Conservation (phyloP, 2,888 invertebrate species). For the Rugalucina vietnamica region DNA sequence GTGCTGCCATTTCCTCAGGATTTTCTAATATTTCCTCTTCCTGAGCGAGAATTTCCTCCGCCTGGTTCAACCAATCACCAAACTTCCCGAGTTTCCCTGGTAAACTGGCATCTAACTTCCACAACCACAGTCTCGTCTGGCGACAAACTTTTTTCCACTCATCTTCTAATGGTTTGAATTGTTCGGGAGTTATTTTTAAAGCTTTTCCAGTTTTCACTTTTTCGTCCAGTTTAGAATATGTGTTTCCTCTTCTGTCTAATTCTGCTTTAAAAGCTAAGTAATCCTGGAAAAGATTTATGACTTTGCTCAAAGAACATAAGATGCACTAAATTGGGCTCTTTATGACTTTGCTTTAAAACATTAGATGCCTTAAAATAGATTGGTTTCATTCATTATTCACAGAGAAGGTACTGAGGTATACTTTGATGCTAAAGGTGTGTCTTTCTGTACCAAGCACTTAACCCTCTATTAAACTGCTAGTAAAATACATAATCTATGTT, state of each 20-base stretch:
- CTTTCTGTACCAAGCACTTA: too few relatives aligned
- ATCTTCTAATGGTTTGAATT: slow-evolving; percentile 93
- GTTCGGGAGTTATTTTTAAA: slow-evolving; percentile 92
- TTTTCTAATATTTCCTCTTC: slow-evolving; percentile 86
- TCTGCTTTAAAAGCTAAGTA: slow-evolving; percentile 92
- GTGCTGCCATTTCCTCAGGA: slow-evolving; percentile 87
- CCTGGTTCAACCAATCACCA: slow-evolving; percentile 95
- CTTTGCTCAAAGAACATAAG: too few relatives aligned
- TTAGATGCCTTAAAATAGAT: too few relatives aligned
- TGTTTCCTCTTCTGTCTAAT: slow-evolving; percentile 89
- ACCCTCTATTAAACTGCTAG: too few relatives aligned
- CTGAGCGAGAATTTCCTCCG: slow-evolving; percentile 84
- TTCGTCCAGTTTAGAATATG: slow-evolving; percentile 91
- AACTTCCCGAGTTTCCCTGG: slow-evolving; percentile 94
- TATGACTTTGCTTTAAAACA: too few relatives aligned
- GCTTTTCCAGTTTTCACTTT: slow-evolving; percentile 92
- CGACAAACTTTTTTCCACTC: slow-evolving; percentile 92
- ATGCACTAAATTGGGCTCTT: too few relatives aligned
- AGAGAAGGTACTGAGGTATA: too few relatives aligned
- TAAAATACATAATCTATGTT: too few relatives aligned
- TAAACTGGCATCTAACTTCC: slow-evolving; percentile 93
- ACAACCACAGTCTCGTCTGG: slow-evolving; percentile 88
- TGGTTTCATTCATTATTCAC: too few relatives aligned
- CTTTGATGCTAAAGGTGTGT: too few relatives aligned
- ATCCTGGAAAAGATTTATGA: slow-evolving; percentile 86